Evolutionary conservation across 30 jellyfish, hydroid and myxozoan species (phyloP).

Genomic region (Morbakka virulenta): DNA sequence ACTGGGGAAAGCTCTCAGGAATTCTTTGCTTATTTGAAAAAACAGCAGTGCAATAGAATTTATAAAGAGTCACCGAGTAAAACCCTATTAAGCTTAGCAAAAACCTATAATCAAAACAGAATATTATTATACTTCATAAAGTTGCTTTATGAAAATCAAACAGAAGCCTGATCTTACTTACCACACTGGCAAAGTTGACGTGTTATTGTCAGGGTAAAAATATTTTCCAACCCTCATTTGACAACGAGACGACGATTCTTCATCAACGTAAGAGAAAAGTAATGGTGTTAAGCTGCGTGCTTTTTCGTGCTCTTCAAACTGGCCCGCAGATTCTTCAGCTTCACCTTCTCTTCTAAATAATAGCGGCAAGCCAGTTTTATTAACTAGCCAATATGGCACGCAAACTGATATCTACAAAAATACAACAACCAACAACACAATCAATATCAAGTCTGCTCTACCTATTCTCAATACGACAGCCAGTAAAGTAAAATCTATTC

Average conservation of each 20-base stretch:
- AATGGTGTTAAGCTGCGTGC: conserved; percentile 98
- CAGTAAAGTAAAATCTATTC: not conserved
- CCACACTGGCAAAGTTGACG: conserved; percentile 35
- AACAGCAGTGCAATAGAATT: too few species aligned
- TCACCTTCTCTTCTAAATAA: conserved; percentile 94
- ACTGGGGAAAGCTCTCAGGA: too few species aligned
- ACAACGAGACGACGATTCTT: conserved; percentile 74
- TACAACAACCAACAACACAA: not conserved
- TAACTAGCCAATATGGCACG: conserved; percentile 95
- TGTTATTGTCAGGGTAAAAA: conserved; percentile 39
- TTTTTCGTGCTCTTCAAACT: conserved; percentile 95
- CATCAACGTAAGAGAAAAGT: conserved; percentile 82
- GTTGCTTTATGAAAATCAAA: too few species aligned
- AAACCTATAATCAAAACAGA: too few species aligned
- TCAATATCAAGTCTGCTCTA: too few species aligned
- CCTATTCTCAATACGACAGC: too few species aligned
- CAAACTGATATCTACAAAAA: conserved; percentile 78
- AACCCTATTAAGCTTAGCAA: too few species aligned
- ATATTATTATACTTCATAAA: too few species aligned
- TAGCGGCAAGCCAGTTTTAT: conserved; percentile 94
- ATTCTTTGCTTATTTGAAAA: too few species aligned
- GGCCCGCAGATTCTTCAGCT: conserved; percentile 94
- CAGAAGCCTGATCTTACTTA: too few species aligned
- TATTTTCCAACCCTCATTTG: conserved; percentile 91
- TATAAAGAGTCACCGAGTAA: too few species aligned